These are phyloP conservation scores for Hemibagrus wyckioides DNA, from an alignment of 2,113 vertebrate species.

Conservation along the genomic window DNA sequence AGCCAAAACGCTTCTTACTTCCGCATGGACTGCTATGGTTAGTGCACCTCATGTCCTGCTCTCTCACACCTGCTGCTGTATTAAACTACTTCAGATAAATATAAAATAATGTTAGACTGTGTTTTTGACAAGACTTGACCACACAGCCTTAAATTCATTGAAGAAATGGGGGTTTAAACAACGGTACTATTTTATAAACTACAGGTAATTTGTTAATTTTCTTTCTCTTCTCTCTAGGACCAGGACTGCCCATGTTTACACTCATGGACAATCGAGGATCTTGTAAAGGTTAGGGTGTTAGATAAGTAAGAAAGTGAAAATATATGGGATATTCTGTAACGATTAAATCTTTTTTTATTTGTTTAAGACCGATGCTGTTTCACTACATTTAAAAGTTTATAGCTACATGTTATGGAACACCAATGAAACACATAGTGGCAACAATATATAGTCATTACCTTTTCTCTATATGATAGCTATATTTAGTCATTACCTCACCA, in stretches of 20 bases:
- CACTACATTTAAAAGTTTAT: background rate
- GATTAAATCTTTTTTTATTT: too few species aligned
- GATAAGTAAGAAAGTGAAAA: background rate
- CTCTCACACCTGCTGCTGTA: constrained; percentile 16
- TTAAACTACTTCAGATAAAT: background rate
- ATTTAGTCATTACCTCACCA: background rate
- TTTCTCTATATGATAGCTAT: background rate
- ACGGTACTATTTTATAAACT: background rate
- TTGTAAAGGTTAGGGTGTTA: constrained; percentile 72
- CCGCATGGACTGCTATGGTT: constrained; percentile 88
- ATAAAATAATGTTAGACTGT: background rate
- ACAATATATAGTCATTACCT: background rate
- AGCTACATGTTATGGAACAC: background rate
- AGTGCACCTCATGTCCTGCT: constrained; percentile 63
- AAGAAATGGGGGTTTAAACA: background rate
- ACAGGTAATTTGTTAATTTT: constrained; percentile 17
- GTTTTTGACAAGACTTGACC: background rate
- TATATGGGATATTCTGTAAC: background rate
- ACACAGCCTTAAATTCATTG: background rate
- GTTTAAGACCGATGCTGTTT: background rate
- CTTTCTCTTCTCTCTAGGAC: constrained; percentile 77
- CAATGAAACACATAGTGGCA: background rate
- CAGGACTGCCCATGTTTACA: constrained; percentile 81
- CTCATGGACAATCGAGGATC: constrained; percentile 74
- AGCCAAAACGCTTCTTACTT: constrained; percentile 84